phyloP scores from a whole-genome alignment of 2,797 vertebrate genomes.

The Hyperoplus immaculatus region DNA sequence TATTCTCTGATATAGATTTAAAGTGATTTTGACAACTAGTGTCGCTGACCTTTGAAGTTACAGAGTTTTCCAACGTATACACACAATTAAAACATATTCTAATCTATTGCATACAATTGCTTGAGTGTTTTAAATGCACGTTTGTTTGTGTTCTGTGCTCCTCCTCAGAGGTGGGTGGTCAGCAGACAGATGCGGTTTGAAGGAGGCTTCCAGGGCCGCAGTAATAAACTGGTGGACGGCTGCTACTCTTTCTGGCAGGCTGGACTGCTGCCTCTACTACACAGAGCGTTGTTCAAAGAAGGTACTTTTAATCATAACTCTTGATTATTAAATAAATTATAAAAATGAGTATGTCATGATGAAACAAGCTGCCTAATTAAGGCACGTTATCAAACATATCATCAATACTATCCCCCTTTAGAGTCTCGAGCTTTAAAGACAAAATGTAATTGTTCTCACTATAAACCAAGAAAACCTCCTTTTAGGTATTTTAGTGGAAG shows the following conservation, averaged over 20 bases:
- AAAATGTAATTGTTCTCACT: not conserved
- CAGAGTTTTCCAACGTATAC: not conserved
- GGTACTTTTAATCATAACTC: constrained; percentile 76
- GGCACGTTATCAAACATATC: not conserved
- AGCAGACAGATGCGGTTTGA: constrained; percentile 96
- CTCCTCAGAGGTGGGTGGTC: constrained; percentile 91
- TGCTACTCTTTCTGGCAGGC: constrained; percentile 99
- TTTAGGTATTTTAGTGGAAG: not conserved
- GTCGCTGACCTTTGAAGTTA: not conserved
- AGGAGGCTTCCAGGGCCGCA: constrained; percentile 97
- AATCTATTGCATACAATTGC: too few species aligned
- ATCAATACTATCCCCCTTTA: not conserved
- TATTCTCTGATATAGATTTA: too few species aligned
- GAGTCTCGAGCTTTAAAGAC: not conserved
- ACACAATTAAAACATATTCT: not conserved
- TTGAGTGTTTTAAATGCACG: not conserved
- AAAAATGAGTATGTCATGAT: not conserved
- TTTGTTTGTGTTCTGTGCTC: not conserved
- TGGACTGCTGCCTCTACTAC: constrained; percentile 93
- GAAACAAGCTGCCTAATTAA: not conserved
- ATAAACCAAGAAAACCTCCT: not conserved
- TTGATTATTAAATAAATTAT: not conserved
- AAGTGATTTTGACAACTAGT: too few species aligned
- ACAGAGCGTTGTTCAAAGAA: constrained; percentile 91
- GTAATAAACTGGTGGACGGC: constrained; percentile 97